Base-by-base conservation (phyloP, 2,888 invertebrate genomes). In the Caenorhabditis drosophilae region DNA sequence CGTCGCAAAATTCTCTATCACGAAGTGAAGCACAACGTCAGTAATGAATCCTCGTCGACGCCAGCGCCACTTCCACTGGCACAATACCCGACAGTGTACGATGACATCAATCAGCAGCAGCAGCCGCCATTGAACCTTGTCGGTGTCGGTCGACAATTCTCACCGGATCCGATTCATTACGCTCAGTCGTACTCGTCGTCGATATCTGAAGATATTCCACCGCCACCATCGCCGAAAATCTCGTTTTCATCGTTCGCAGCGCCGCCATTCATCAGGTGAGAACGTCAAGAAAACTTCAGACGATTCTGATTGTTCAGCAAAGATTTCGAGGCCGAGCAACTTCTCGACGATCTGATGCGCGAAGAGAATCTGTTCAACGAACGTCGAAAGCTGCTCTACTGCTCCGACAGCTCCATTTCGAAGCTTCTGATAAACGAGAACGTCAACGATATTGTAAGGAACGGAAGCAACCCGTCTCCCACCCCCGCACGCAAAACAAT, bases 321-420 rank as follows among this genome's bases (percentile, higher is more conserved):
- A 16, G 38, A 40, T 18, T 64, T 64, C 44, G 64, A 62, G 27
- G 58, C 60, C 4, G 68, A 68, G 25, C 45, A 59, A 46, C 44
- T 70, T 0, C 51, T 74, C 20, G 71, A 71, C 18, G 73, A 71
- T 16, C 31, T 75, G 1, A 48, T 75, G 7, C 55, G 57, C 12
- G 68, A 70, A 22, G 75, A 75, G 31, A 45, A 70, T 27, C 35
- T 69, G 20, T 60, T 66, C 34, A 75, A 75, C 45, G 75, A 75
- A 34, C 31, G 75, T 25, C 41, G 75, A 12, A 67, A 59, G 42
- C 40, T 75, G 11, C 49, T 73, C 20, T 69, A 73, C 42, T 70
- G 69, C 25, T 56, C 70, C 2, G 60, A 64, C 40, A 59, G 56
- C 27, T 51, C 57, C 16, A 50, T 70, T 15, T 62, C 69, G 9